These are phyloP conservation scores for Lithodes maja DNA, from an alignment of 2,888 invertebrate species.

Conservation along the genomic window DNA sequence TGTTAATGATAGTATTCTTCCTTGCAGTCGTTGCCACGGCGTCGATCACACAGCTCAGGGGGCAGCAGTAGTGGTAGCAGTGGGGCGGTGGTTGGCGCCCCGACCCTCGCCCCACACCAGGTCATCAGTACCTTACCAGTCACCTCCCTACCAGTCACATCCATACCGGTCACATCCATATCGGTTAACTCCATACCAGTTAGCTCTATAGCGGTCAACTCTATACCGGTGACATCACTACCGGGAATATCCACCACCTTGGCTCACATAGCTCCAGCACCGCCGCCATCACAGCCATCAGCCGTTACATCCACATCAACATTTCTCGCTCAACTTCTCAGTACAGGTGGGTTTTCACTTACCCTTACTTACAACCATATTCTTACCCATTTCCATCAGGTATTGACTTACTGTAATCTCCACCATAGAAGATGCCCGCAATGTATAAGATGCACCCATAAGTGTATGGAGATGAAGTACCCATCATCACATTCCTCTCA, in stretches of 20 bases:
- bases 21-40: conserved; percentile 39
- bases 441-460: too few relatives aligned
- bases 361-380: too few relatives aligned
- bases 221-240: conserved; percentile 1
- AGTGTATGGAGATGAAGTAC: too few relatives aligned
- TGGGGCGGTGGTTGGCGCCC: conserved; percentile 20
- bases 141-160: conserved; percentile 32
- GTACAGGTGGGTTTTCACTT: not conserved
- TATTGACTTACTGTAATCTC: too few relatives aligned
- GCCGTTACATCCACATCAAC: conserved; percentile 34
- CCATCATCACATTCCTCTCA: too few relatives aligned
- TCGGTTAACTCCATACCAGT: conserved; percentile 33
- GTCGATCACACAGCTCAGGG: conserved; percentile 57
- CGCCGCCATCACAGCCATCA: conserved; percentile 38
- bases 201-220: conserved; percentile 25
- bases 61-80: conserved; percentile 34
- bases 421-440: too few relatives aligned
- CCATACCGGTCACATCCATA: not conserved
- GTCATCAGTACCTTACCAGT: conserved; percentile 40
- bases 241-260: conserved; percentile 10
- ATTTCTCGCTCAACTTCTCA: conserved; percentile 60
- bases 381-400: too few relatives aligned
- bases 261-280: conserved; percentile 23
- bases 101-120: conserved; percentile 54
- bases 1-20: not conserved